Percentiles rank a stretch among this genome's conserved stretches.
Conservation (phyloP, 2,113 vertebrate species). For the Eurystomus gularis region DNA sequence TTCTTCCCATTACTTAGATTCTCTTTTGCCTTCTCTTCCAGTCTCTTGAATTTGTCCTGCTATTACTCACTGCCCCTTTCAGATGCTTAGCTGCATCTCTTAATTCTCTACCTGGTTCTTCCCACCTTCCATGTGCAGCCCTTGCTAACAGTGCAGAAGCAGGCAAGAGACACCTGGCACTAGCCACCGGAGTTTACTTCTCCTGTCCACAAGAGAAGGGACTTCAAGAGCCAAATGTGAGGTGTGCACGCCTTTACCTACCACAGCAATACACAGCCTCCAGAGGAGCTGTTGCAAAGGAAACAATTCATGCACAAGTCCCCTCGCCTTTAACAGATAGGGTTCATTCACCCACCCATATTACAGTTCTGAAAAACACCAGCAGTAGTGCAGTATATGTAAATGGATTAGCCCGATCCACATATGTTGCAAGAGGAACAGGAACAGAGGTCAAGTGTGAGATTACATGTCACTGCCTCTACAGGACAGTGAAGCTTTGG, state of each 20-base stretch:
- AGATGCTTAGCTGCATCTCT: background rate
- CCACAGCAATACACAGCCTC: background rate
- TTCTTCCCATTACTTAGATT: background rate
- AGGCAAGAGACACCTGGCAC: background rate
- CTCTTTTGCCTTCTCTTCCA: background rate
- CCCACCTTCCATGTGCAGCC: background rate
- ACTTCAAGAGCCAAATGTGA: background rate
- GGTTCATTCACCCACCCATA: background rate
- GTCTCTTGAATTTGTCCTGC: background rate
- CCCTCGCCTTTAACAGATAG: background rate
- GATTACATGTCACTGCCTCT: background rate
- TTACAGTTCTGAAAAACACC: background rate
- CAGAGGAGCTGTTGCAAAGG: background rate
- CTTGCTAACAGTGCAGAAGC: background rate
- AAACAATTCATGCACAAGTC: background rate
- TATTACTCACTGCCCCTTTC: background rate
- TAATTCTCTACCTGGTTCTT: background rate
- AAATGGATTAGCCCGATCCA: accelerated
- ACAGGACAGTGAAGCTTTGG: background rate
- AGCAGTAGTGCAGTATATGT: background rate
- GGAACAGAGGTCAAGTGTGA: background rate
- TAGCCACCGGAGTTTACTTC: background rate
- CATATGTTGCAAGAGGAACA: background rate
- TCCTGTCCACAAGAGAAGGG: background rate
- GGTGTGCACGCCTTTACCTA: accelerated